Evolutionary conservation across 2,113 vertebrate species (phyloP), one percentile per base, ranked within the genome.

Genomic region (Chascanopsetta lugubris): DNA sequence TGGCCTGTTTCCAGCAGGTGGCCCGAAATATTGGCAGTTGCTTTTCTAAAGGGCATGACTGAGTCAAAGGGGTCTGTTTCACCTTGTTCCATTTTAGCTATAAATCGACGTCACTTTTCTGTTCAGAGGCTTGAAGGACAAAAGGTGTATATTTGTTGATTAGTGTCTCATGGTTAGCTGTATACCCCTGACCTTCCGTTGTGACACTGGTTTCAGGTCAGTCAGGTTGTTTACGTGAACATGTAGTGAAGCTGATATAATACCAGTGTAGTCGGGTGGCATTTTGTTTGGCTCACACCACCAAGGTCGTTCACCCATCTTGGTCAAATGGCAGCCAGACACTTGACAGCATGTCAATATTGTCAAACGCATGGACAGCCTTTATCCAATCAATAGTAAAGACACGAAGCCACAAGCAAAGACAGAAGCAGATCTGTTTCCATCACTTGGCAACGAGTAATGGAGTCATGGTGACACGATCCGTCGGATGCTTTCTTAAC

Each of bases 351-450:
- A 68, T 55, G 58, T 71, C 50, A 53, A 64, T 79, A 79, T 34
- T 54, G 59, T 67, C 43, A 63, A 38, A 36, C 27, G 71, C 32
- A 57, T n/a, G 57, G 64, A 54, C 22, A 6, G 22, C 47, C 27
- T 68, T 64, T 29, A 43, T 29, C 20, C 29, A 56, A 61, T 84
- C 62, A 69, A 56, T 62, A 49, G 22, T 48, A 26, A 76, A 57
- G 58, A 68, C 53, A 61, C 13, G 20, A 17, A 43, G 6, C 53
- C n/a, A 54, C 42, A 10, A 61, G 49, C 29, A 47, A 55, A 51
- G 67, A 55, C 61, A 50, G 13, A 59, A 48, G 20, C 38, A 64
- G 65, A 69, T 71, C 45, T 75, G 42, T 61, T 69, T 68, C 65
- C 67, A 69, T 62, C 60, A 59, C 25, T 32, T 58, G 57, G 6